These are phyloP conservation scores for Solea solea DNA, from an alignment of 2,113 vertebrate genomes.

Conservation along the genomic window DNA sequence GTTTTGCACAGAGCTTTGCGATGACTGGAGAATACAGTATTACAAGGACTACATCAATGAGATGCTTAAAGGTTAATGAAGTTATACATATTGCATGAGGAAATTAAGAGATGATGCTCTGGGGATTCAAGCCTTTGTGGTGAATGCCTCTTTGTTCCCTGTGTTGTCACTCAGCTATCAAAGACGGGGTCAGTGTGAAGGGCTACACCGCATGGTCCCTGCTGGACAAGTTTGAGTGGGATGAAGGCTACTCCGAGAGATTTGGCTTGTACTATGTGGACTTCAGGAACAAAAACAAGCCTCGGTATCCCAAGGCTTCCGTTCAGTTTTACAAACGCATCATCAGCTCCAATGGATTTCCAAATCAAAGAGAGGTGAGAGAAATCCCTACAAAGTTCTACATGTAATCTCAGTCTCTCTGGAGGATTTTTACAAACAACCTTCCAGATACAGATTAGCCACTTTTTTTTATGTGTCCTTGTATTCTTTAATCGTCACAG, in stretches of 20 bases:
- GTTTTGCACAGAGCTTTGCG: conserved; percentile 87
- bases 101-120: not conserved
- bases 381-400: not conserved
- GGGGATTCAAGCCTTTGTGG: not conserved
- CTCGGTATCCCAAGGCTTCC: conserved; percentile 91
- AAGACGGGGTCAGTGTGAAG: conserved; percentile 89
- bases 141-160: conserved; percentile 1
- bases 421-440: too few species aligned
- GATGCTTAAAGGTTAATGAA: conserved; percentile 90
- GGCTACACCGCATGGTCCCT: conserved; percentile 94
- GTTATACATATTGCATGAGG: not conserved
- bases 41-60: conserved; percentile 91
- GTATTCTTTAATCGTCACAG: conserved; percentile 67
- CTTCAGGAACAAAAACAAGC: conserved; percentile 88
- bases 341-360: conserved; percentile 90
- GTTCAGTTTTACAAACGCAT: conserved; percentile 89
- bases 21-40: conserved; percentile 92
- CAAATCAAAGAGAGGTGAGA: conserved; percentile 88
- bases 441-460: not conserved
- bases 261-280: conserved; percentile 92
- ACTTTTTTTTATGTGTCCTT: not conserved
- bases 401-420: not conserved
- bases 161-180: conserved; percentile 83
- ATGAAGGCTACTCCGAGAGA: conserved; percentile 90
- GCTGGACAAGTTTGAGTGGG: conserved; percentile 96